Evolutionary conservation across 2,797 vertebrate species (phyloP), one percentile per base, ranked within the genome.

Genomic region (Coccyzus lansbergi): DNA sequence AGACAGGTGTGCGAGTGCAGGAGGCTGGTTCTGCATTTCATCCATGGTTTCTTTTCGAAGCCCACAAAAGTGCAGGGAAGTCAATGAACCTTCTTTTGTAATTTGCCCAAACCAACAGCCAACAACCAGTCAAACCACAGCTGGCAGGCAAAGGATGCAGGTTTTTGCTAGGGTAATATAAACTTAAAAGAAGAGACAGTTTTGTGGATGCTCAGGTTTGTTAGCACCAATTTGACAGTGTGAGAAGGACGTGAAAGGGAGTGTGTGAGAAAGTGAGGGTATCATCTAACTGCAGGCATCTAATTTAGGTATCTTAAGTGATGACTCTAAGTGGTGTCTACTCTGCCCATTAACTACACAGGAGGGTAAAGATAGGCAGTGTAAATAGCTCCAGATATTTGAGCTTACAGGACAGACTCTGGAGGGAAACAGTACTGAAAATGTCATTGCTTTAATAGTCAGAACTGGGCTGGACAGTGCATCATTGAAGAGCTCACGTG

Each of bases 361-460:
- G 63, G 31, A 79, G 64, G 29, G 82, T 79, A 77, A 92, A 90
- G 93, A 90, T 81, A 78, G 76, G 84, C 75, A n/a, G 58, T 60
- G 65, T 64, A 77, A 91, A 86, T 86, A 67, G 34, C 68, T 92
- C 20, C 62, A 87, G 86, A 63, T n/a, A 81, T 82, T 29, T 60
- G 90, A 92, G 55, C 55, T 90, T 88, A 31, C 21, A 55, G 64
- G 68, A 24, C 31, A 64, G 51, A 44, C 63, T 86, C 40, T 79
- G 60, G 48, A 79, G 63, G 46, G 80, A 83, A 88, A 34, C 36
- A 5, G 59, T 88, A 68, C 33, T 86, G 92, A 71, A 86, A 91
- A 83, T 80, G 64, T 72, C 22, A 9, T 72, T 63, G 69, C 51
- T 80, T 64, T 79, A 83, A 69, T 36, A 60, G 63, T 64, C 67